Percentiles rank a stretch among this genome's conserved stretches.
These are phyloP conservation scores for Pygoscelis adeliae DNA, from an alignment of 2,113 vertebrate genomes.

Conservation along the genomic window DNA sequence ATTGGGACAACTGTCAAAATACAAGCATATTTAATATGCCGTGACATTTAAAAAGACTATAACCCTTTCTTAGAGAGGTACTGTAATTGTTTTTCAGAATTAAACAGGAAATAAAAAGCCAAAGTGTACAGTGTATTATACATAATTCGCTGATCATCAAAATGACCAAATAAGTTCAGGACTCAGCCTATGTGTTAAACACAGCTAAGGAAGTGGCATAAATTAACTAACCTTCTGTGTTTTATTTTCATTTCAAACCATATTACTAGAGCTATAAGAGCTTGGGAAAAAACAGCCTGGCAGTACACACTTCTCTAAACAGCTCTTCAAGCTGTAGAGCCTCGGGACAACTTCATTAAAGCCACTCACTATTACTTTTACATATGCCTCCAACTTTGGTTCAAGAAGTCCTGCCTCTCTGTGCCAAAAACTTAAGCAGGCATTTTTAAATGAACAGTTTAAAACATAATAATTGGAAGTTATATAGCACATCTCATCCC, in stretches of 20 bases:
- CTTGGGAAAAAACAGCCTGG: constrained; percentile 27
- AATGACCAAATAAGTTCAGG: constrained; percentile 54
- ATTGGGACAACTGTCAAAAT: background rate
- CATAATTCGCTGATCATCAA: constrained; percentile 43
- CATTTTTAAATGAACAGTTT: constrained; percentile 42
- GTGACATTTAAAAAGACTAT: background rate
- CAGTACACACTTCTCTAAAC: background rate
- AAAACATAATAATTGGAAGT: background rate
- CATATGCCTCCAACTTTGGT: background rate
- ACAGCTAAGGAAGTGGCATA: constrained; percentile 52
- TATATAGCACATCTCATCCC: background rate
- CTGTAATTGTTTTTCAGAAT: background rate
- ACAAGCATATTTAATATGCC: background rate
- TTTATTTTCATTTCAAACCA: constrained; percentile 66
- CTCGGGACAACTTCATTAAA: constrained; percentile 32
- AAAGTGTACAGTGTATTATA: constrained; percentile 8
- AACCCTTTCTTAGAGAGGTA: background rate
- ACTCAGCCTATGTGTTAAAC: constrained; percentile 43
- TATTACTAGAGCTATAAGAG: constrained; percentile 1
- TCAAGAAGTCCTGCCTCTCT: background rate
- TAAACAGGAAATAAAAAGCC: constrained; percentile 48
- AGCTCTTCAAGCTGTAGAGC: background rate
- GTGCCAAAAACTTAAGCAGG: constrained; percentile 16
- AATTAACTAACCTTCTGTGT: constrained; percentile 68
- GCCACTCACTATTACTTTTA: background rate